Conservation (phyloP, 2,797 vertebrate species). For the Scolopax bukidnonensis region DNA sequence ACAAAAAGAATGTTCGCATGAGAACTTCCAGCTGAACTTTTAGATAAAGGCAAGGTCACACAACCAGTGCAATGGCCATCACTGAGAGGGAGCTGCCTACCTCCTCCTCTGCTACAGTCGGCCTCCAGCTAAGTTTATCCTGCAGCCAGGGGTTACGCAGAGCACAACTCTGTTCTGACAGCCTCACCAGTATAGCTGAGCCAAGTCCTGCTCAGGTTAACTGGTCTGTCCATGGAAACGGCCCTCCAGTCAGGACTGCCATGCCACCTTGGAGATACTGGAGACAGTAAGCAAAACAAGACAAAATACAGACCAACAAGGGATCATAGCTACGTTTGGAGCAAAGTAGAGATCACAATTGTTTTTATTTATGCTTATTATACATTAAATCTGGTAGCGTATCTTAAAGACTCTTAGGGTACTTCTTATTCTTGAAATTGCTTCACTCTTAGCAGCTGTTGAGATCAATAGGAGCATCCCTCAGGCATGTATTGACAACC, state of each 20-base stretch:
- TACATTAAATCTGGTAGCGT: background rate
- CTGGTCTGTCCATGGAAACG: background rate
- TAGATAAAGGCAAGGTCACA: background rate
- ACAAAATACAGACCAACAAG: background rate
- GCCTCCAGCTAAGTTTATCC: background rate
- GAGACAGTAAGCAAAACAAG: background rate
- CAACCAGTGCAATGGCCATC: background rate
- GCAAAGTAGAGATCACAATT: background rate
- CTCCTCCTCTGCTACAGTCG: background rate
- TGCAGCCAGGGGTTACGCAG: accelerated
- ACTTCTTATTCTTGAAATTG: background rate
- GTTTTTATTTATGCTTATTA: constrained; percentile 33
- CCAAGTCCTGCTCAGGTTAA: background rate
- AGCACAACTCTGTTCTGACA: background rate
- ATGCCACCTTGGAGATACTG: background rate
- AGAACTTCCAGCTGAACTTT: background rate
- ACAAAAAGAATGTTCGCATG: background rate
- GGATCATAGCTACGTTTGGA: background rate
- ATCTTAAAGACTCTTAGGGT: background rate
- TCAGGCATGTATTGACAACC: background rate
- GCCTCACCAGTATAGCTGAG: accelerated
- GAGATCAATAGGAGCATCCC: background rate
- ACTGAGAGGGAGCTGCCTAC: background rate
- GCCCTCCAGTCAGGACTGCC: background rate
- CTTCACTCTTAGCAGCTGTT: background rate